Base-by-base conservation (phyloP, 2,888 invertebrate species). In the Dusona sp. region DNA sequence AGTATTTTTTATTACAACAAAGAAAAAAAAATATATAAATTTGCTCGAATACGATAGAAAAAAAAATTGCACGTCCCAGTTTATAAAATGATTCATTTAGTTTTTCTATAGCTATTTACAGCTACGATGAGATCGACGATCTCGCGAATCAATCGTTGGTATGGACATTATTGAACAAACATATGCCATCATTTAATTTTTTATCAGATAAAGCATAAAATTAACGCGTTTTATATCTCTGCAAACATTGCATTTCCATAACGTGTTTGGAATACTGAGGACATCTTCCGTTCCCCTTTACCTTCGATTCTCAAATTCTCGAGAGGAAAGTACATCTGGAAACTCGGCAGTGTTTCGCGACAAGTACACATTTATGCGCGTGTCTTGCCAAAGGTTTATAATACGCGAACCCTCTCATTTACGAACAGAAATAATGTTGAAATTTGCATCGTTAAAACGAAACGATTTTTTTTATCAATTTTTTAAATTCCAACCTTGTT, bases 171-270 rank as follows among this genome's bases (percentile, higher is more conserved):
- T 48, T 38, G 8, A 38, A 38, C 9, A 48, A 48, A 48, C 9
- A 48, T 19, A n/a, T 48, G 19, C n/a, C 6, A 48, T 48, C 48
- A 4, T 48, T 48, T 7, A 48, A 48, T 48, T 48, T 48, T 48
- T 48, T n/a, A 61, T 61, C 16, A 29, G 16, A 29, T 29, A 61
- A 61, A 29, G 16, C 3, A 61, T 61, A 8, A 61, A 61, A 61
- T 61, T 61, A 61, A 61, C 22, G 61, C 61, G 29, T 61, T 61
- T 61, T 61, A 61, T 61, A 61, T 61, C 61, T 61, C 61, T 29
- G 61, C 61, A 61, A 61, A 61, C 61, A 61, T 61, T 61, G 61
- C 61, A 61, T 61, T 61, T 61, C 61, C 61, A 61, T 61, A 61
- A 61, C 61, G 61, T 61, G 61, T 61, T 61, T 61, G 61, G 61